Conservation (phyloP, 2,113 vertebrate species). For the Turdus rufiventris region DNA sequence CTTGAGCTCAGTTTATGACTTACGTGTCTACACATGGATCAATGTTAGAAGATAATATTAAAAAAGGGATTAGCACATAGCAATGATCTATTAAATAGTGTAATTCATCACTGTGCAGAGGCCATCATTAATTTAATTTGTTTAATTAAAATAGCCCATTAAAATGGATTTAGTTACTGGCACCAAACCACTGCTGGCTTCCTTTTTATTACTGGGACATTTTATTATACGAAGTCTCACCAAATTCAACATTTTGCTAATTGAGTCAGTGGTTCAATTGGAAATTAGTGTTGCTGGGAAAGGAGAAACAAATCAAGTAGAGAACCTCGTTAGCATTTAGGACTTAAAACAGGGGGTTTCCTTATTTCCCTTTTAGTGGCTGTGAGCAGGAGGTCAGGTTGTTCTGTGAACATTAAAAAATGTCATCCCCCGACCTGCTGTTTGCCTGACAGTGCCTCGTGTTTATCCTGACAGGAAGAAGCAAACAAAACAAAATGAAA, state of each 20-base stretch:
- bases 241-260: constrained; percentile 31
- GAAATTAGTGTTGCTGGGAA: constrained; percentile 29
- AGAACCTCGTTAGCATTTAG: constrained; percentile 31
- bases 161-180: constrained; percentile 35
- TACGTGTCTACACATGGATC: not conserved
- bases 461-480: constrained; percentile 12
- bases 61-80: not conserved
- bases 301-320: constrained; percentile 36
- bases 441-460: not conserved
- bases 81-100: not conserved
- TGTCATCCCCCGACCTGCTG: not conserved
- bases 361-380: not conserved
- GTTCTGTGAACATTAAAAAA: constrained; percentile 44
- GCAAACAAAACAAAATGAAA: constrained; percentile 20
- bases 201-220: constrained; percentile 22
- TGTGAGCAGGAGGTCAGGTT: constrained; percentile 34
- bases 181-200: not conserved
- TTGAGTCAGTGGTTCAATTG: constrained; percentile 35
- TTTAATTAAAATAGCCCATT: constrained; percentile 50
- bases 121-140: constrained; percentile 49
- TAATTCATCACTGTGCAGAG: not conserved
- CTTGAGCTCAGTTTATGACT: not conserved
- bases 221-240: constrained; percentile 4
- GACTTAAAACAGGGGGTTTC: not conserved
- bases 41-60: not conserved